These are phyloP conservation scores for Sinocyclocheilus rhinocerous DNA, from an alignment of 2,113 vertebrate genomes.

Conservation along the genomic window DNA sequence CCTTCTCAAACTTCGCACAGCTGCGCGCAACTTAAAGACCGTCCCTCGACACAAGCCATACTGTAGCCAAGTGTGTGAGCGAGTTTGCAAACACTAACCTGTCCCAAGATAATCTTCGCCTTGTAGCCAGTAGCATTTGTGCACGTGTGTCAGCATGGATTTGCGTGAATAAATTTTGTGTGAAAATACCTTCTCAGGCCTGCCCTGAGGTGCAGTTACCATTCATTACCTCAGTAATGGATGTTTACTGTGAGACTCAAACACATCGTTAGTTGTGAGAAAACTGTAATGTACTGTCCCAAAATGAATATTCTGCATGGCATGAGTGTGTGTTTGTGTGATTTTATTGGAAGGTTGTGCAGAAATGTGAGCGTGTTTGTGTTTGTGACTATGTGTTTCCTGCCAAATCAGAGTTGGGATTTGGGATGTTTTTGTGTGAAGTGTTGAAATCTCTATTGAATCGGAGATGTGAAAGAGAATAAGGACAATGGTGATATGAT, in stretches of 20 bases:
- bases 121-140: slow-evolving; percentile 25
- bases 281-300: neutral
- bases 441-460: slow-evolving; percentile 4
- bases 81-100: slow-evolving; percentile 14
- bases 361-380: neutral
- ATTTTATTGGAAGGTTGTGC: neutral
- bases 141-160: slow-evolving; percentile 26
- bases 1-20: slow-evolving; percentile 21
- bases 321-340: neutral
- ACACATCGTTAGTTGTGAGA: neutral
- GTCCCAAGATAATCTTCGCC: slow-evolving; percentile 31
- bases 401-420: neutral
- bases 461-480: neutral
- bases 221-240: neutral
- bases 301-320: neutral
- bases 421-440: neutral
- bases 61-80: slow-evolving; percentile 10
- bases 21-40: neutral
- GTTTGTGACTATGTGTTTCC: neutral
- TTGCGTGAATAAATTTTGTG: neutral
- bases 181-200: neutral
- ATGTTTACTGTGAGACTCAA: neutral
- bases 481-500: slow-evolving; percentile 26
- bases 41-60: neutral
- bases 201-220: neutral